These are phyloP conservation scores for Sylvicola cinctus DNA, from an alignment of 2,888 invertebrate genomes.

Conservation along the genomic window DNA sequence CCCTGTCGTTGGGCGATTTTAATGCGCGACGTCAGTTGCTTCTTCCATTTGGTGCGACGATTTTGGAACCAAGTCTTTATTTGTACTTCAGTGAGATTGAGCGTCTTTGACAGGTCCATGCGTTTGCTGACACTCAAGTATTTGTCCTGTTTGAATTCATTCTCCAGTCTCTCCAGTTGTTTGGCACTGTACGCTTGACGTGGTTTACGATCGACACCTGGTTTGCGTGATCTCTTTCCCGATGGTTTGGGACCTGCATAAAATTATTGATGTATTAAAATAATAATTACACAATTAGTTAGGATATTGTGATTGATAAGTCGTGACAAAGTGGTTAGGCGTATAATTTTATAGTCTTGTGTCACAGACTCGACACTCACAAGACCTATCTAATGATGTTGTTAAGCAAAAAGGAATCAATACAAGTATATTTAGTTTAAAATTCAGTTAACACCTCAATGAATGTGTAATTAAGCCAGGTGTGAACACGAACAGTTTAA, in stretches of 20 bases:
- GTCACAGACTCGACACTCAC: too few species aligned
- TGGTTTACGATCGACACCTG: slow-evolving; percentile 82
- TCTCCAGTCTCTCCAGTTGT: slow-evolving; percentile 76
- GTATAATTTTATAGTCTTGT: too few species aligned
- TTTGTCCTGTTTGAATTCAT: slow-evolving; percentile 89
- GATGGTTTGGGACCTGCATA: slow-evolving; percentile 56
- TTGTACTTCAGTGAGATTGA: slow-evolving; percentile 83
- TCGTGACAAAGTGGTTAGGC: too few species aligned
- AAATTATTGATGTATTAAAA: slow-evolving; percentile 4
- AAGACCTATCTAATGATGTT: too few species aligned
- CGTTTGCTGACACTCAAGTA: slow-evolving; percentile 90
- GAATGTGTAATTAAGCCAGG: too few species aligned
- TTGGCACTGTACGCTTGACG: slow-evolving; percentile 91
- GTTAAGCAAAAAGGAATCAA: too few species aligned
- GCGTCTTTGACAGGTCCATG: slow-evolving; percentile 75
- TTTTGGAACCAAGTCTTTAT: slow-evolving; percentile 97
- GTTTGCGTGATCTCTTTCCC: slow-evolving; percentile 61
- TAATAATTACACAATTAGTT: neutral
- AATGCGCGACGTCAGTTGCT: slow-evolving; percentile 74
- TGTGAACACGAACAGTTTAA: too few species aligned
- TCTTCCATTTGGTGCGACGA: slow-evolving; percentile 92
- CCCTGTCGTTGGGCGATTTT: slow-evolving; percentile 80
- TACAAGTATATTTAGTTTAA: too few species aligned
- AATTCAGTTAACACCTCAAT: too few species aligned
- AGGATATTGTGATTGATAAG: neutral